phyloP scores from a whole-genome alignment of 37 sponge, comb jelly and placozoan species.

The Diacarnus erythraeanus region DNA sequence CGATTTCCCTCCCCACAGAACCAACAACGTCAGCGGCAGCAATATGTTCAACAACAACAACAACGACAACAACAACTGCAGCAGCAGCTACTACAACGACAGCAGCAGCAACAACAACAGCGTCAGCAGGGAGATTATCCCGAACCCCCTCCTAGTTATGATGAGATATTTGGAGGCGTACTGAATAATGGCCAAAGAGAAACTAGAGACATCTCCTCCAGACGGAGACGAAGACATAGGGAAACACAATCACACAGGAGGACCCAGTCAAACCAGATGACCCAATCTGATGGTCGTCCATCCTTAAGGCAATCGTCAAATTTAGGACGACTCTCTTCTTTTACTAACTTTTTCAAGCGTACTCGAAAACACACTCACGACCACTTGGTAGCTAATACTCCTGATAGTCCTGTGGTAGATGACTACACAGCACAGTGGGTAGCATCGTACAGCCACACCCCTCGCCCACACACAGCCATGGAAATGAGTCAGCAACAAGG shows the following conservation, averaged over 20 bases:
- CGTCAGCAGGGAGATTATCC: slow-evolving; percentile 1
- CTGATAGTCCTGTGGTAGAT: not conserved
- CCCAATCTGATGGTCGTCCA: not conserved
- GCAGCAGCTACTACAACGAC: not conserved
- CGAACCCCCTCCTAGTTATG: slow-evolving; percentile 53
- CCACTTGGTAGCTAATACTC: not conserved
- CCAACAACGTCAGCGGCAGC: not conserved
- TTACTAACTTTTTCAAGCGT: slow-evolving; percentile 25
- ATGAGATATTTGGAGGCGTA: slow-evolving; percentile 48
- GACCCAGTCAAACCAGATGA: not conserved
- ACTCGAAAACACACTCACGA: not conserved
- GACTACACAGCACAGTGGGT: slow-evolving; percentile 44
- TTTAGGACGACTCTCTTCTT: slow-evolving; percentile 10
- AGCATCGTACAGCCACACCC: slow-evolving; percentile 37
- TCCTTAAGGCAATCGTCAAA: not conserved
- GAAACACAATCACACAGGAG: not conserved
- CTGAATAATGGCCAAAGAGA: not conserved
- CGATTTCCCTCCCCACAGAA: not conserved
- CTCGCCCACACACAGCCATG: slow-evolving; percentile 11
- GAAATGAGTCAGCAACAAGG: too few species aligned
- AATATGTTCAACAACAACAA: not conserved
- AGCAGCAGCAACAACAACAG: not conserved
- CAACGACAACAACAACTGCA: not conserved
- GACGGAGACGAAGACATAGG: not conserved
- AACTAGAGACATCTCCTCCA: not conserved